Conservation (phyloP, 2,888 invertebrate genomes). For the Sthenelais limicola region DNA sequence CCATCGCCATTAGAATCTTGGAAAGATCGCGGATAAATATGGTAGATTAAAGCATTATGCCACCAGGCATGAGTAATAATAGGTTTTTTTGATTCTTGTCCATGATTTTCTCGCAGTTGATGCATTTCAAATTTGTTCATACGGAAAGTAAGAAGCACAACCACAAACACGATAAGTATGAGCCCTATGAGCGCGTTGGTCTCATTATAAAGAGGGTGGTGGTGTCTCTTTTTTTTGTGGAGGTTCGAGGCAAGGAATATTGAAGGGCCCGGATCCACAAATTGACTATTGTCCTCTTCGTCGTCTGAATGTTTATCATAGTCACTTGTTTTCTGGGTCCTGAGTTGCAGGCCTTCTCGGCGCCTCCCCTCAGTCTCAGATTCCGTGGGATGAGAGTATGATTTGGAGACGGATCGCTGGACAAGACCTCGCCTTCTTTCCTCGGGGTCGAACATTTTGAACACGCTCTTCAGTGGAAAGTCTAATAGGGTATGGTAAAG, state of each 20-base stretch:
- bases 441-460: constrained; percentile 20
- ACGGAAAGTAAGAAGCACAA: not conserved
- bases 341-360: not conserved
- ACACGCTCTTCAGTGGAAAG: too few species aligned
- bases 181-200: not conserved
- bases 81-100: constrained; percentile 14
- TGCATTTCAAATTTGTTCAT: constrained; percentile 20
- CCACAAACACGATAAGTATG: not conserved
- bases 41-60: constrained; percentile 62
- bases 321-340: not conserved
- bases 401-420: constrained; percentile 14
- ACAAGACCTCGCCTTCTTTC: not conserved
- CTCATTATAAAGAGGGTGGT: constrained; percentile 15
- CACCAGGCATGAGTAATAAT: constrained; percentile 57
- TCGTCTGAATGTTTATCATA: not conserved
- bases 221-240: not conserved
- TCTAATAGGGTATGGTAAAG: too few species aligned
- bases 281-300: not conserved
- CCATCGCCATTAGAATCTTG: constrained; percentile 67
- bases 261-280: constrained; percentile 14
- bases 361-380: not conserved
- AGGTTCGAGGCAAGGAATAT: not conserved
- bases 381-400: not conserved
- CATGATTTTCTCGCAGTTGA: constrained; percentile 13
- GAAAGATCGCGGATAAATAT: constrained; percentile 66